Base-by-base conservation (phyloP, 2,113 vertebrate genomes). In the Struthidea cinerea region DNA sequence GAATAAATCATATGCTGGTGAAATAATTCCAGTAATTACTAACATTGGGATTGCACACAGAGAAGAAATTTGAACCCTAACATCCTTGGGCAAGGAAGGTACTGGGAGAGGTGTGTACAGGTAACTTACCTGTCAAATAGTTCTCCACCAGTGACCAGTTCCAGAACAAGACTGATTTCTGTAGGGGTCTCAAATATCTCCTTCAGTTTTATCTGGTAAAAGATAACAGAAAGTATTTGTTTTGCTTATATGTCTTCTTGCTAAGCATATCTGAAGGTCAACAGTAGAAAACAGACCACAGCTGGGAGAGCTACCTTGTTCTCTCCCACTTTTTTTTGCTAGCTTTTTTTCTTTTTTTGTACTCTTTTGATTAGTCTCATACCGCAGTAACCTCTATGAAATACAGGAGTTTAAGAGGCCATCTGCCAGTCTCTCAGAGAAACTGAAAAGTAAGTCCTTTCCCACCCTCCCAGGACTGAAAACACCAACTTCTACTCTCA, bases 111-210 rank as follows among this genome's bases (percentile, higher is more conserved):
- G 33, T 49, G 33, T 15, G 13, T n/a, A 93, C 21, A 28, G 16
- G n/a, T 49, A 92, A 96, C 97, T 97, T 61, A 99, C 99, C 98
- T 98, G 97, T 99, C 99, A 96, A 99, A 99, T 13, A 99, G 96
- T 55, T 99, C 98, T 93, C 99, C 99, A 94, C 99, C 99, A 19
- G 99, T 99, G 95, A 99, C 99, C 27, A 99, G 78, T 83, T 99
- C 99, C 90, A 99, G 96, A 87, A 99, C 98, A 93, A 99, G 98
- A 86, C 98, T 99, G 96, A 99, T 99, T 97, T 99, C 98, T 93
- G 97, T 96, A 44, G 98, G 98, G 2, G 98, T 99, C 98, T 99
- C 98, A 97, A 99, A 99, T 97, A 99, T 99, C 95, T 99, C 99
- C 97, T 99, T 99, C 97, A 99, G 97, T 97, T 98, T 99, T 97